phyloP scores from a whole-genome alignment of 2,888 invertebrate genomes.

The Rhabditoides inermis region DNA sequence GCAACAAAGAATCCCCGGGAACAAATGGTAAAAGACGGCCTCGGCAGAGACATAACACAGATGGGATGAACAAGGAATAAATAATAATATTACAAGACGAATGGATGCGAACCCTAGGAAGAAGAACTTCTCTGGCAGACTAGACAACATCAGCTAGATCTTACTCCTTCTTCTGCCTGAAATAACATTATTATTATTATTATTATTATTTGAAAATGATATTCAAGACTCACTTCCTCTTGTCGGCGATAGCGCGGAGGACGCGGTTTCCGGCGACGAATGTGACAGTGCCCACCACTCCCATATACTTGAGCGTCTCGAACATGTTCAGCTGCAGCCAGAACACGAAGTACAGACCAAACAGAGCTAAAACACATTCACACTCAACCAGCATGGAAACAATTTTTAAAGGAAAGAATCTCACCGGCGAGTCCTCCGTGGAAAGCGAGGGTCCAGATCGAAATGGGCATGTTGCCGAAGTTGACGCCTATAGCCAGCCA shows the following conservation, averaged over 20 bases:
- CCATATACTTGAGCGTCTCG: conserved; percentile 78
- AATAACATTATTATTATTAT: too few species aligned
- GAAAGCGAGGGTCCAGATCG: conserved; percentile 75
- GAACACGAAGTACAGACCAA: conserved; percentile 77
- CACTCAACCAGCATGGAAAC: conserved; percentile 9
- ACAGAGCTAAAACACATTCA: conserved; percentile 64
- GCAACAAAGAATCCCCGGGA: too few species aligned
- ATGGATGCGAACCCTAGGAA: too few species aligned
- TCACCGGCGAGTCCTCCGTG: conserved; percentile 78
- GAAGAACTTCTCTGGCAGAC: too few species aligned
- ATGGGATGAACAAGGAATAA: too few species aligned
- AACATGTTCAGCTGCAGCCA: conserved; percentile 94
- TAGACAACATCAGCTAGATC: too few species aligned
- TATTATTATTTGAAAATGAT: conserved; percentile 9
- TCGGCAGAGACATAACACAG: too few species aligned
- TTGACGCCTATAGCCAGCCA: conserved; percentile 83
- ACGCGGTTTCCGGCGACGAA: conserved; percentile 87
- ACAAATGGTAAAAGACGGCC: too few species aligned
- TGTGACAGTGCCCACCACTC: conserved; percentile 75
- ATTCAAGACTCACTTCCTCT: too few species aligned
- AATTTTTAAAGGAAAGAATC: background rate
- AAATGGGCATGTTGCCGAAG: conserved; percentile 70
- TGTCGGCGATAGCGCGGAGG: conserved; percentile 56
- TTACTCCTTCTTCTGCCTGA: too few species aligned
- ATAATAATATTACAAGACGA: too few species aligned